These are phyloP conservation scores for Eupristina koningsbergeri DNA, from an alignment of 1,140 invertebrate species.

Conservation along the genomic window DNA sequence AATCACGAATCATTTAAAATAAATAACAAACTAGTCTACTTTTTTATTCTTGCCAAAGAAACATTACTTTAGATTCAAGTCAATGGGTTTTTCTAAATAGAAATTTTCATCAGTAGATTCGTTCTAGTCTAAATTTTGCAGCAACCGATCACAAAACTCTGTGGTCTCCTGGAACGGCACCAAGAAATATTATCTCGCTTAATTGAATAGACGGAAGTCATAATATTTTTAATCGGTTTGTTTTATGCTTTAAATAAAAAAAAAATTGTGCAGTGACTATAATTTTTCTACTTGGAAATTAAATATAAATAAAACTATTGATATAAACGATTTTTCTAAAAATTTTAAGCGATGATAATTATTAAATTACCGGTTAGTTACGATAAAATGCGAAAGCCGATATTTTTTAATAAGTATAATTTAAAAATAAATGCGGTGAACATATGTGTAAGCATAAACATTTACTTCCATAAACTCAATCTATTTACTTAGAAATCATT, in stretches of 20 bases:
- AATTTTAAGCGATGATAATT: no score
- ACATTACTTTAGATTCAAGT: neutral
- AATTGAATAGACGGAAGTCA: conserved; percentile 22
- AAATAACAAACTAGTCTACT: neutral
- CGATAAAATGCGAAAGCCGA: no score
- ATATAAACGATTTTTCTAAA: no score
- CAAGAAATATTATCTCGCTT: conserved; percentile 18
- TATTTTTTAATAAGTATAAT: no score
- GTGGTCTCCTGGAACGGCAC: neutral
- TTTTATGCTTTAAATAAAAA: neutral
- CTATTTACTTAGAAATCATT: no score
- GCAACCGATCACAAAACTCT: conserved; percentile 15
- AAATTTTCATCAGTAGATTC: neutral
- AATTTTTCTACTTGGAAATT: no score
- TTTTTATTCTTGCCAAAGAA: neutral
- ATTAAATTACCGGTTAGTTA: no score
- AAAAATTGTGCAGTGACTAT: no score
- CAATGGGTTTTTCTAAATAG: neutral
- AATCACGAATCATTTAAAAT: neutral
- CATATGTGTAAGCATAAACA: no score
- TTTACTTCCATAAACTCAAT: no score
- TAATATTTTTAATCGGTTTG: neutral
- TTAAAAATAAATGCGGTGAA: no score
- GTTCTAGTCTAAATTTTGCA: neutral
- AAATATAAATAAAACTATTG: no score